Conservation (phyloP, 2,113 vertebrate species). For the Gymnocephalus cernua region DNA sequence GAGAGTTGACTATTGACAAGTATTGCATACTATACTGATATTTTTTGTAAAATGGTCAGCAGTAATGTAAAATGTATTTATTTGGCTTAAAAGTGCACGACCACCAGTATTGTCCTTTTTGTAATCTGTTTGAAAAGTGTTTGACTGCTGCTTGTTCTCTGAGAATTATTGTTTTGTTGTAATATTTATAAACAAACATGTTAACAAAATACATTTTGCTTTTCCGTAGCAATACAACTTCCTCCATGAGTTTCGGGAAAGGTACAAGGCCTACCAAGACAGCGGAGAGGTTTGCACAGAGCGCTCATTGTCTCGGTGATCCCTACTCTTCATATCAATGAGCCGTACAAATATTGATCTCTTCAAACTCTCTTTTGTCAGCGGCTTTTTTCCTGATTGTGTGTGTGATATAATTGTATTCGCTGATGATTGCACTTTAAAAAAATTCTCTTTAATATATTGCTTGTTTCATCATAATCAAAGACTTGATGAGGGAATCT, state of each 20-base stretch:
- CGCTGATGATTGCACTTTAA: conserved; percentile 74
- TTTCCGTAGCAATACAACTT: conserved; percentile 91
- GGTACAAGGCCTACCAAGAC: conserved; percentile 81
- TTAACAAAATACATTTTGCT: not conserved
- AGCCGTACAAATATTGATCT: not conserved
- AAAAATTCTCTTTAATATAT: conserved; percentile 64
- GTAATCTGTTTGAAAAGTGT: not conserved
- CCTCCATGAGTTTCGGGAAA: conserved; percentile 92
- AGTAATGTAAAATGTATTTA: not conserved
- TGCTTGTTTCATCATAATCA: conserved; percentile 5
- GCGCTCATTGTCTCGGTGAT: conserved; percentile 88
- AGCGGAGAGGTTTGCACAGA: conserved; percentile 66
- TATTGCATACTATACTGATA: no score
- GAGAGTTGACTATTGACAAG: no score
- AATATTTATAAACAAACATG: not conserved
- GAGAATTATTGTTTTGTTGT: not conserved
- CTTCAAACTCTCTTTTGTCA: not conserved
- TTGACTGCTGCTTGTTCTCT: not conserved
- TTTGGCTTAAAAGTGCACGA: not conserved
- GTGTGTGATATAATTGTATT: conserved; percentile 37
- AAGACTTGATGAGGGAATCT: conserved; percentile 23
- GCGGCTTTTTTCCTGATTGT: not conserved
- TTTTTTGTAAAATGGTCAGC: no score
- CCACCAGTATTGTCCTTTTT: not conserved
- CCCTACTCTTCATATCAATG: not conserved